Conservation (phyloP, 2,888 invertebrate genomes). For the Leptinotarsa tumamoca region DNA sequence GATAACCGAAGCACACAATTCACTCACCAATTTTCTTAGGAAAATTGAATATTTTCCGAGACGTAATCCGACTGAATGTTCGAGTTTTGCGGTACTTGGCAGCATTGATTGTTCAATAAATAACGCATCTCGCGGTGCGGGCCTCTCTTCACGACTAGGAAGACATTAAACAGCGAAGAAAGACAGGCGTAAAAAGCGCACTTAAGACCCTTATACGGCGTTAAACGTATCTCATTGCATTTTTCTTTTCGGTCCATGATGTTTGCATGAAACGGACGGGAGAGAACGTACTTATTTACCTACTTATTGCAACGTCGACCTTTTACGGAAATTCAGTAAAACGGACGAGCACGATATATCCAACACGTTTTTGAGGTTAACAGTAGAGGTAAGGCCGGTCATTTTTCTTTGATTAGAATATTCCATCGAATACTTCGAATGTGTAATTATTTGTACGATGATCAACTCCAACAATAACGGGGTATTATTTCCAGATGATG, state of each 20-base stretch:
- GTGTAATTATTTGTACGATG: not conserved
- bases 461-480: no score
- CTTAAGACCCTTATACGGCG: conserved; percentile 10
- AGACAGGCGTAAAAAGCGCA: conserved; percentile 1
- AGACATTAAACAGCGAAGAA: conserved; percentile 2
- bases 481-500: no score
- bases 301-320: conserved; percentile 19
- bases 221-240: conserved; percentile 14
- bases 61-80: no score
- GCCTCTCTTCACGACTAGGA: conserved; percentile 5
- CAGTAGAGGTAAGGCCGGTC: not conserved
- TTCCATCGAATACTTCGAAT: not conserved
- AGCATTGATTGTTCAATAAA: not conserved
- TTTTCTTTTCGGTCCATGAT: conserved; percentile 4
- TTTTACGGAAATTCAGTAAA: conserved; percentile 11
- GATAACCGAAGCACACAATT: no score
- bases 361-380: not conserved
- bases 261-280: not conserved
- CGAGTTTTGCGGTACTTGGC: not conserved
- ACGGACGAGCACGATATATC: not conserved
- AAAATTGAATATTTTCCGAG: no score
- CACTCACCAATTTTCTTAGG: no score
- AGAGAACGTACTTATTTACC: conserved; percentile 18
- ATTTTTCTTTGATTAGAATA: not conserved
- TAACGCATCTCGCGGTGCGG: conserved; percentile 5